These are phyloP conservation scores for Tetrax tetrax DNA, from an alignment of 2,113 vertebrate species.

Conservation along the genomic window DNA sequence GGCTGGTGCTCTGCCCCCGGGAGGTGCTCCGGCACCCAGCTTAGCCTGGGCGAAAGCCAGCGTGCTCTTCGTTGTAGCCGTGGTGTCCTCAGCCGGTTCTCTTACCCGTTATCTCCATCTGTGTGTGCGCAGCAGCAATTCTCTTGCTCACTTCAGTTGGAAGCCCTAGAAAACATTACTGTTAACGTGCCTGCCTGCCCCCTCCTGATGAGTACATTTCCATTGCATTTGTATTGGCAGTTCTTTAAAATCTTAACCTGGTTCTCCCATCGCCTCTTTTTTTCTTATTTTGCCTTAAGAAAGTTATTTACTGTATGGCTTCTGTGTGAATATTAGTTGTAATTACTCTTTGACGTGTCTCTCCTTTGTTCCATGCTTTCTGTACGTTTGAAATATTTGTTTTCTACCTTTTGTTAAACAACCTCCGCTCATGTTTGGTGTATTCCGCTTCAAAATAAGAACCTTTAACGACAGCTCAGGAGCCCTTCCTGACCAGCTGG, in stretches of 20 bases:
- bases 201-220: neutral
- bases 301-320: neutral
- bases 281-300: neutral
- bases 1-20: neutral
- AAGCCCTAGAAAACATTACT: neutral
- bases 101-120: neutral
- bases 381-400: neutral
- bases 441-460: neutral
- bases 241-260: too few species aligned
- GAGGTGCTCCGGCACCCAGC: neutral
- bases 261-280: neutral
- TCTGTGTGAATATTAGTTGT: neutral
- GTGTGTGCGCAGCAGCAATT: neutral
- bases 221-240: neutral
- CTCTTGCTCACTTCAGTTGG: neutral
- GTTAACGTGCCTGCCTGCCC: neutral
- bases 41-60: neutral
- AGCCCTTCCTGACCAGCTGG: neutral
- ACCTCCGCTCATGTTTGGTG: neutral
- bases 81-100: neutral
- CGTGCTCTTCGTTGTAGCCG: neutral
- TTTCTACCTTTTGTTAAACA: neutral
- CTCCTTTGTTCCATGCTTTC: neutral
- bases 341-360: neutral
- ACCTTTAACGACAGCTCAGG: neutral